Base-by-base conservation (phyloP, 1,140 invertebrate genomes). In the Uloborus diversus region DNA sequence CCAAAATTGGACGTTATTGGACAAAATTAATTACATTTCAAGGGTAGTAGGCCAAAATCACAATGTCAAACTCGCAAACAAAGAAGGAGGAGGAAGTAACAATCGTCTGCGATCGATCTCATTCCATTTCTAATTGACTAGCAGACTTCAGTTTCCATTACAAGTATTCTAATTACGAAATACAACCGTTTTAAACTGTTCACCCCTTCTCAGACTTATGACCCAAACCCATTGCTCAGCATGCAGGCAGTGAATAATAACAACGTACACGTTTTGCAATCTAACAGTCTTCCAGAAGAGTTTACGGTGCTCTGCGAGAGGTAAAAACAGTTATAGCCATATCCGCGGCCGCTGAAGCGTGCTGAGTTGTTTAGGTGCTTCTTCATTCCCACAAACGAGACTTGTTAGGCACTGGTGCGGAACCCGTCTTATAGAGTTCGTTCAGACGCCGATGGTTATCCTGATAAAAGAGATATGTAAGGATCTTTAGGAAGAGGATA, bases 261-360 rank as follows among this genome's bases (percentile, higher is more conserved):
- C 56, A 25, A 30, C 23, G 56, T 17, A 42, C 17, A 17, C 37
- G 37, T 42, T 13, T 9, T 53, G 23, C 49, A 0, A 5, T 20
- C 14, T 62, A 35, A 62, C 59, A 30, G 32, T 7, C 9, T 28
- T 28, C 13, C 53, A 33, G 42, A 20, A 68, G 25, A 73, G 69
- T 73, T 73, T 73, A 61, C 69, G 56, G 56, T 35, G 69, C 4
- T 25, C 14, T 9, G n/a, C 11, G 27, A 70, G 56, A 73, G 69
- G 56, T 73, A 73, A 73, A 30, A 73, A 73, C 69, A 73, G 69
- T 73, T 73, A 73, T 73, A 47, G 56, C 69, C 37, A 61, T 73
- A 70, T 56, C 66, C 51, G 66, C 30, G 42, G 30, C 28, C 56
- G 56, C 25, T 61, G 30, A 73, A 37, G 33, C 69, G 69, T 73